These are phyloP conservation scores for Ceratina australensis DNA, from an alignment of 1,140 invertebrate genomes.

Conservation along the genomic window DNA sequence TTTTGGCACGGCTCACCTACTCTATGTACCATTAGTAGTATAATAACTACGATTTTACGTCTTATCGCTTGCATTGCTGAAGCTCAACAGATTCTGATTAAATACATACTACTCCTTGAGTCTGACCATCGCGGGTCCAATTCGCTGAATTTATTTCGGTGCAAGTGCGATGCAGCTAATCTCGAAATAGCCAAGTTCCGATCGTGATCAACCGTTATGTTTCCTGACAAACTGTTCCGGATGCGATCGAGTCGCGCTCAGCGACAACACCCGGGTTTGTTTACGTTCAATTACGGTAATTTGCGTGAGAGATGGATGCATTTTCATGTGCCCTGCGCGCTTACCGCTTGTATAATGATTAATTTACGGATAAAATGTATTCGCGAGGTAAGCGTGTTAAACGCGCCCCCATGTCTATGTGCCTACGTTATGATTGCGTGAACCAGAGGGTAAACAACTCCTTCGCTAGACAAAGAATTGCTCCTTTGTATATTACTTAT, in stretches of 20 bases:
- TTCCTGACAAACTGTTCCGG: neutral
- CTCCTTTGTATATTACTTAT: too few relatives aligned
- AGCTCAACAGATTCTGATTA: too few relatives aligned
- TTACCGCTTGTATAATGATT: neutral
- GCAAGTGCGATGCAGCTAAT: neutral
- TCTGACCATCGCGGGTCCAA: neutral
- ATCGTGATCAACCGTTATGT: neutral
- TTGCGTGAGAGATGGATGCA: neutral
- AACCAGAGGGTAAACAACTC: too few relatives aligned
- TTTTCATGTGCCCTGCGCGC: neutral
- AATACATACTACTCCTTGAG: too few relatives aligned
- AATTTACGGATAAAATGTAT: neutral
- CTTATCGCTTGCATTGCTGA: too few relatives aligned
- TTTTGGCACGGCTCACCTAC: too few relatives aligned
- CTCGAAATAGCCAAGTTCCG: conserved; percentile 28
- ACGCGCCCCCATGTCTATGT: too few relatives aligned
- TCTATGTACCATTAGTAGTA: too few relatives aligned
- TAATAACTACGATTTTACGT: too few relatives aligned
- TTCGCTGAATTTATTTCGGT: neutral
- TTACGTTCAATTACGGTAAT: conserved; percentile 33
- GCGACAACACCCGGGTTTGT: neutral
- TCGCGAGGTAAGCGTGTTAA: neutral
- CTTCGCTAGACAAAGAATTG: too few relatives aligned
- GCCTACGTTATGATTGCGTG: neutral
- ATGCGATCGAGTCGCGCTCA: neutral